A percentile compares a stretch with the other conserved stretches of the same genome.
Evolutionary conservation across 2,113 vertebrate species (phyloP).

Genomic region (Lampris megalopsis): DNA sequence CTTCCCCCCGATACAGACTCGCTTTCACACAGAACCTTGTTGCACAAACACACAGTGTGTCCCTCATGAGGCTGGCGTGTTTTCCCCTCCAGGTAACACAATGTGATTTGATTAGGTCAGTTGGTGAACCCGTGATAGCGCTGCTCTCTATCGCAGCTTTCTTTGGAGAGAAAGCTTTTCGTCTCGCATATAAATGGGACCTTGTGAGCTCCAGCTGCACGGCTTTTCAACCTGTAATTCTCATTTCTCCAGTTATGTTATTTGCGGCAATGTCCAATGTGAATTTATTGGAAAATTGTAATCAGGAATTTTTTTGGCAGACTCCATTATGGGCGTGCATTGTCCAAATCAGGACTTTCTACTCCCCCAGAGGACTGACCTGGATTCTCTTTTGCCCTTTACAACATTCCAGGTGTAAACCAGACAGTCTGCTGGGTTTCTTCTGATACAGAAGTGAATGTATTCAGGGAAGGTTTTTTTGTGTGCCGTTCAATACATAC

Average conservation of each 20-base stretch:
- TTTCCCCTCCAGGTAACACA: conserved; percentile 15
- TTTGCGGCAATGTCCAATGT: background rate
- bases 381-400: no score
- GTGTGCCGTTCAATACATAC: no score
- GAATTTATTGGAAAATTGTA: background rate
- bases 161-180: conserved; percentile 1
- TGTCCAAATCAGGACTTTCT: no score
- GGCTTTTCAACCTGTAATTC: conserved; percentile 1
- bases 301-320: no score
- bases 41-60: conserved; percentile 9
- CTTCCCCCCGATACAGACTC: background rate
- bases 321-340: no score
- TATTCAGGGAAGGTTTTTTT: no score
- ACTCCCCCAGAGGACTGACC: no score
- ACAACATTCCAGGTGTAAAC: no score
- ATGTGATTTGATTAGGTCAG: conserved; percentile 46
- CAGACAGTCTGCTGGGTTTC: no score
- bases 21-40: background rate
- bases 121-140: conserved; percentile 42
- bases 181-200: conserved; percentile 13
- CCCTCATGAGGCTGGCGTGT: conserved; percentile 21
- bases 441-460: no score
- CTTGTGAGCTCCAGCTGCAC: conserved; percentile 3
- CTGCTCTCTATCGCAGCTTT: background rate
- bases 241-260: background rate